Evolutionary conservation across 2,797 vertebrate species (phyloP).

Genomic region (Pteronotus mesoamericanus): DNA sequence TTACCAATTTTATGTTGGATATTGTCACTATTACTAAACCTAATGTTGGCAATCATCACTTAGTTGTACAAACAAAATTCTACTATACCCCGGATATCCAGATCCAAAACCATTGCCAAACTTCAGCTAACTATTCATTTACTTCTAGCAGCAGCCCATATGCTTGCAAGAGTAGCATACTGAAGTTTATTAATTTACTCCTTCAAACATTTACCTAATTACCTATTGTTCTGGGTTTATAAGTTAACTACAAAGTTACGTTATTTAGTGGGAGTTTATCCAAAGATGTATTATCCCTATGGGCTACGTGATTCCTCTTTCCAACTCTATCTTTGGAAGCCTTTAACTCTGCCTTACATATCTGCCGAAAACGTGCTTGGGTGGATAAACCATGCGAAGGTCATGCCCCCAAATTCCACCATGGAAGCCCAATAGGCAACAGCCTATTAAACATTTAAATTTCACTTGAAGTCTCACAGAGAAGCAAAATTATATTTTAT

Average conservation of each 20-base stretch:
- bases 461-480: slow-evolving; percentile 25
- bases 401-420: neutral
- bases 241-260: neutral
- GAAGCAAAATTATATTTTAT: slow-evolving; percentile 16
- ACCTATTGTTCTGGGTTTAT: neutral
- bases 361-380: neutral
- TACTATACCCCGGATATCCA: neutral
- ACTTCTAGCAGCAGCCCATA: neutral
- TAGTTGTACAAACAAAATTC: neutral
- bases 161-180: neutral
- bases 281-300: neutral
- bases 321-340: neutral
- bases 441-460: slow-evolving; percentile 6
- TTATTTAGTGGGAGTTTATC: neutral
- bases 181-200: neutral
- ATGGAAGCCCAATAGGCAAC: neutral
- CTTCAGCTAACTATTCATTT: neutral
- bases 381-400: neutral
- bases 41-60: neutral
- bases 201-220: slow-evolving; percentile 13
- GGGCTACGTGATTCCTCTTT: neutral
- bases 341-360: neutral
- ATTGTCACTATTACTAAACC: neutral
- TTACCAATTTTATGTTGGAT: neutral
- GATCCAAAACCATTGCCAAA: slow-evolving; percentile 9